phyloP scores from a whole-genome alignment of 1,140 invertebrate species.

The Listronotus oregonensis region DNA sequence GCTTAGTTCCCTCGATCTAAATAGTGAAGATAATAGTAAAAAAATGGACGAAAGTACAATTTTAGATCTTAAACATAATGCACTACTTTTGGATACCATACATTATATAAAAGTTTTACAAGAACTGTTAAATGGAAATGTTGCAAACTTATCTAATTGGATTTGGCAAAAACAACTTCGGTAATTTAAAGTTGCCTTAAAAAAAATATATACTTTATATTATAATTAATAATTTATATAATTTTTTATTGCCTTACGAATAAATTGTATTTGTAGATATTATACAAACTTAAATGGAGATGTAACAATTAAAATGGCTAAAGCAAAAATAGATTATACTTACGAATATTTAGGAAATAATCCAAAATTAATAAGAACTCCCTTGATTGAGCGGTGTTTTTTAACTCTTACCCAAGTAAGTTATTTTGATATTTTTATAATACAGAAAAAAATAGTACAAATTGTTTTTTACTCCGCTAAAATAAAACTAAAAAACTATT shows the following conservation, averaged over 20 bases:
- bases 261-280: constrained; percentile 59
- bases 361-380: constrained; percentile 89
- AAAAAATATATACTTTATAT: no score
- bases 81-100: constrained; percentile 91
- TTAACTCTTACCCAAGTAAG: constrained; percentile 87
- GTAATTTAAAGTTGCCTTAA: constrained; percentile 59
- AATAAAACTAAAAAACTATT: no score
- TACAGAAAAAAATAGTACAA: no score
- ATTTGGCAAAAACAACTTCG: constrained; percentile 95
- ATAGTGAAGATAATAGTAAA: constrained; percentile 46
- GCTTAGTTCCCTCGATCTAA: constrained; percentile 66
- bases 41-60: constrained; percentile 37
- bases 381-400: constrained; percentile 94
- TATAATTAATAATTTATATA: no score
- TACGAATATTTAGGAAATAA: constrained; percentile 97
- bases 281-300: constrained; percentile 62
- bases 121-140: constrained; percentile 71
- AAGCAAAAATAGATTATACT: constrained; percentile 92
- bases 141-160: constrained; percentile 77
- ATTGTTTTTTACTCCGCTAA: no score
- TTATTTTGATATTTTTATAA: no score
- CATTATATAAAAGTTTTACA: constrained; percentile 86
- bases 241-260: not conserved
- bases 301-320: constrained; percentile 75
- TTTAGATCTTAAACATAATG: constrained; percentile 69